Conservation (phyloP, 2,113 vertebrate species). For the Glaucomys volans region DNA sequence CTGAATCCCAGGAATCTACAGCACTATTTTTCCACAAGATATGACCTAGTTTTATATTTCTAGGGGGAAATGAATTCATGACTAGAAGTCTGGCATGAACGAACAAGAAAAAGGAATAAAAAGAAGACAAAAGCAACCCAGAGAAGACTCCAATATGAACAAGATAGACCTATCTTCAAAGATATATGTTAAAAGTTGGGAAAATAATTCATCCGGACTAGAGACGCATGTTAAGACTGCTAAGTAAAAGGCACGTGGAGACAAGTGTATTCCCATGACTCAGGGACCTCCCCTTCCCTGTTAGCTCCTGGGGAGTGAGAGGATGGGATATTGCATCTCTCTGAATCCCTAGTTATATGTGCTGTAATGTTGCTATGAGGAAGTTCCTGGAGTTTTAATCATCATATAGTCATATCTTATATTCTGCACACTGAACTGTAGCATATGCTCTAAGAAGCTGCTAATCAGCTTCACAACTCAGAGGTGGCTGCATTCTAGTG, state of each 20-base stretch:
- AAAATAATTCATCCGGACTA: slow-evolving; percentile 18
- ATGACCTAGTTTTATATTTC: slow-evolving; percentile 72
- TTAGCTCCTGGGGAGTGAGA: not conserved
- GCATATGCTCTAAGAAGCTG: not conserved
- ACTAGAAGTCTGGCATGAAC: slow-evolving; percentile 53
- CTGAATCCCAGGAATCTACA: slow-evolving; percentile 68
- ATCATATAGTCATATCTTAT: not conserved
- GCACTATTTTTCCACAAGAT: slow-evolving; percentile 51
- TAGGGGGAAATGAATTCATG: slow-evolving; percentile 61
- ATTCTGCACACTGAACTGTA: not conserved
- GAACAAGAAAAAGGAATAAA: slow-evolving; percentile 57
- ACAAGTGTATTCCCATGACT: not conserved
- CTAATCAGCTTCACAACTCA: not conserved
- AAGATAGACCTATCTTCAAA: slow-evolving; percentile 48
- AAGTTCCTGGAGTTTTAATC: not conserved
- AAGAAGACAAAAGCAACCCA: slow-evolving; percentile 45
- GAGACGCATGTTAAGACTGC: not conserved
- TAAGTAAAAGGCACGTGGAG: not conserved
- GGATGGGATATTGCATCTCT: not conserved
- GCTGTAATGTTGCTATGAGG: not conserved
- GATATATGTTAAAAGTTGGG: not conserved
- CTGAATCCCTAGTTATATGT: not conserved
- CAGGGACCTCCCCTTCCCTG: not conserved
- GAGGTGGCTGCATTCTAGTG: not conserved
- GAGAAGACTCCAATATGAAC: not conserved